A percentile compares a stretch with the other conserved stretches of the same genome.
Evolutionary conservation across 1,140 invertebrate species (phyloP).

Genomic region (Apis cerana): DNA sequence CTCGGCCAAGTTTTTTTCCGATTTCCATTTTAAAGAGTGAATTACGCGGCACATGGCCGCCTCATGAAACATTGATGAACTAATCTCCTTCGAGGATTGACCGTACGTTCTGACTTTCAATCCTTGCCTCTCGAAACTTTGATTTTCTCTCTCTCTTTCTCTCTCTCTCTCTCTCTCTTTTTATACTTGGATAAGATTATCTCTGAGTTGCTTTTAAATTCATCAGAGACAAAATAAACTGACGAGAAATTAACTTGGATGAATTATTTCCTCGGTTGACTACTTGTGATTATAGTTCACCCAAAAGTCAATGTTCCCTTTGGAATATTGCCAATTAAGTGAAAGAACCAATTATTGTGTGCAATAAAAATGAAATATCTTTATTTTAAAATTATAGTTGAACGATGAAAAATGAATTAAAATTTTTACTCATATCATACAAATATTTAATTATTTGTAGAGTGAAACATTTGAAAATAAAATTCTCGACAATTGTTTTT

Average conservation of each 20-base stretch:
- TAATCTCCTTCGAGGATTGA: constrained; percentile 50
- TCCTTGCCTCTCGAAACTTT: constrained; percentile 20
- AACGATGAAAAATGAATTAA: neutral
- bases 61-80: constrained; percentile 67
- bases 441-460: no score
- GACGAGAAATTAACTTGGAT: neutral
- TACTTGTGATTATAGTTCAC: neutral
- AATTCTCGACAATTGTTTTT: no score
- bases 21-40: constrained; percentile 63
- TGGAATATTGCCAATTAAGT: neutral
- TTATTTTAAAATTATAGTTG: neutral
- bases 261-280: neutral
- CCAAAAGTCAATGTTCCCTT: neutral
- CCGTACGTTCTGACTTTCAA: constrained; percentile 54
- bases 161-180: neutral
- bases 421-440: no score
- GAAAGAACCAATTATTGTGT: no score
- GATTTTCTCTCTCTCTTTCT: neutral
- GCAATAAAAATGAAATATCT: no score
- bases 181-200: neutral
- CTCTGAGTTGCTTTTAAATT: neutral
- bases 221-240: neutral
- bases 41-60: constrained; percentile 47
- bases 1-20: constrained; percentile 18
- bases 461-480: no score